phyloP scores from a whole-genome alignment of 2,888 invertebrate genomes.

The Ormyrus nitidulus region DNA sequence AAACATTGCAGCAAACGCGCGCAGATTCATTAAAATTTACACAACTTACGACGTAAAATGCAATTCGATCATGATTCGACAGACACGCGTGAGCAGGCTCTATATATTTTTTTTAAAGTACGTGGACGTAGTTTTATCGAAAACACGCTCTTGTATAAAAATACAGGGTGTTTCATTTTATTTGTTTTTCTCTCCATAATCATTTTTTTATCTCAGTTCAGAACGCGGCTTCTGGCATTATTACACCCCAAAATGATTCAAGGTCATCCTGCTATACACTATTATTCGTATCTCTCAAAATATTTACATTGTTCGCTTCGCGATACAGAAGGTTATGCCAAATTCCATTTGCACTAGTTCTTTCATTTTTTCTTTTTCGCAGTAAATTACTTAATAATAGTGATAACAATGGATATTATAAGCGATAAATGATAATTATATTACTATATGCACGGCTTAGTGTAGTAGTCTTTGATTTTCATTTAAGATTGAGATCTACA shows the following conservation, averaged over 20 bases:
- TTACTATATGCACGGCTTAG: slow-evolving; percentile 47
- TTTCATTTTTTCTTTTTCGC: slow-evolving; percentile 29
- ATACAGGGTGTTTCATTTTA: slow-evolving; percentile 59
- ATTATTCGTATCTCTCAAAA: slow-evolving; percentile 42
- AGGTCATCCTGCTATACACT: slow-evolving; percentile 39
- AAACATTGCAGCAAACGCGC: slow-evolving; percentile 48
- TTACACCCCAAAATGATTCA: slow-evolving; percentile 41
- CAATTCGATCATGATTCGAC: slow-evolving; percentile 43
- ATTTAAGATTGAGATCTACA: slow-evolving; percentile 50
- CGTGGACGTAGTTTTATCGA: slow-evolving; percentile 58
- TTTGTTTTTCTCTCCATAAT: slow-evolving; percentile 30
- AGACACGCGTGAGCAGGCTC: slow-evolving; percentile 53
- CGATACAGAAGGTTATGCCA: slow-evolving; percentile 48
- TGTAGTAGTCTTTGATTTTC: slow-evolving; percentile 54
- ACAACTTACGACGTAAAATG: slow-evolving; percentile 56
- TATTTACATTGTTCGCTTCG: slow-evolving; percentile 58
- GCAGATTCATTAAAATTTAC: slow-evolving; percentile 54
- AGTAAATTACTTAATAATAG: slow-evolving; percentile 38
- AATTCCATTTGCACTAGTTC: slow-evolving; percentile 37
- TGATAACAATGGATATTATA: slow-evolving; percentile 45
- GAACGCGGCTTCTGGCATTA: slow-evolving; percentile 44
- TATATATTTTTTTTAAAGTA: slow-evolving; percentile 52
- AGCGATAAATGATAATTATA: slow-evolving; percentile 49
- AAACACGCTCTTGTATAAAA: slow-evolving; percentile 58
- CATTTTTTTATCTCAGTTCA: slow-evolving; percentile 44